Evolutionary conservation across 2,797 vertebrate species (phyloP), one percentile per base, ranked within the genome.

Genomic region (Apogon talboti): DNA sequence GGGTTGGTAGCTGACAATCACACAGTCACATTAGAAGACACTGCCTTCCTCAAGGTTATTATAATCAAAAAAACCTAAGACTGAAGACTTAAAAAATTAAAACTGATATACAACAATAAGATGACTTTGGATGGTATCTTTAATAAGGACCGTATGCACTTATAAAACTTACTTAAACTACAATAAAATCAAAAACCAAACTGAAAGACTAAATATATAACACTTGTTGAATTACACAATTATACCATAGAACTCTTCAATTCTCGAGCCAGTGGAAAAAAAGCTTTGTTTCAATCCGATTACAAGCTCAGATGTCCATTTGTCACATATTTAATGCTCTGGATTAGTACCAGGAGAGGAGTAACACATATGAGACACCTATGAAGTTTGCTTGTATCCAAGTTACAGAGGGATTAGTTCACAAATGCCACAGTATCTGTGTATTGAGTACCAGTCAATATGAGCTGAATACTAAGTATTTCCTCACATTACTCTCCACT

Each of bases 381-480:
- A 70, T 62, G 44, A 79, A 75, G 54, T 69, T 12, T 67, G 66
- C 60, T 59, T 74, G 73, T 85, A 72, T 86, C 81, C 35, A 69
- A 78, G 79, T 53, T 82, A 81, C 80, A 62, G 55, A 66, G 35
- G 74, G 74, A 82, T 89, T 71, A 74, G 64, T 76, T 73, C 67
- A 74, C 78, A 85, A 86, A 91, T 88, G 89, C 89, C 84, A 89
- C 81, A 85, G 85, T 89, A 86, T 87, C 81, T 71, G 61, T 76
- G 87, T 80, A 81, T 62, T 61, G 75, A 87, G 79, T 58, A 65
- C 35, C 68, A 76, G 79, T 87, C 84, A 79, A 84, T 88, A 85
- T 74, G 87, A 88, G 85, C 87, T 82, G 91, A 89, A 91, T 91
- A 90, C 88, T 87, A 91, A 91, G 82, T 64, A 74, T 83, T 85